Evolutionary conservation across 2,113 vertebrate species (phyloP), one percentile per base, ranked within the genome.

Genomic region (Phodopus roborovskii): DNA sequence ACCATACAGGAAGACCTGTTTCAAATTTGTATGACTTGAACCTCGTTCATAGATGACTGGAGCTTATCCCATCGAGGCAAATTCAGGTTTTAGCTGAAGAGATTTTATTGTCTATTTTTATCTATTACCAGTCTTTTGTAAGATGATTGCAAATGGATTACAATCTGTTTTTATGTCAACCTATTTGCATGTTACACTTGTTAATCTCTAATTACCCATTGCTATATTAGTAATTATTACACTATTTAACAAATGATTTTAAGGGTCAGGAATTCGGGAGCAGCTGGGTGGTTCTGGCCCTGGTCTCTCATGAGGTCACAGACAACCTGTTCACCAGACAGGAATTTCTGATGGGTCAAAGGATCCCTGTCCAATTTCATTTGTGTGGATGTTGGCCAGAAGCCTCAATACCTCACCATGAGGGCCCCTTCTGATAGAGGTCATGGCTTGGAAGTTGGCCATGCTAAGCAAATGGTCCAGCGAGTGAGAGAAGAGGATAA

Each of bases 61-160:
- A 42, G 48, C 19, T 83, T 2, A 24, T 90, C 36, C 50, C 39
- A 24, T 4, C 90, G n/a, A 92, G 33, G 11, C 5, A 13, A 0
- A 45, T 75, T 93, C 74, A 75, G 20, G n/a, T 50, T 87, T 73
- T 45, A 53, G 50, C 28, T 77, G 68, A 88, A 81, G 88, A 94
- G 53, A 75, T 85, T 90, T 94, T 86, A 53, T 81, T 93, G 11
- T 92, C 28, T 97, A 62, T 16, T 48, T 94, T 84, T 94, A 42
- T 50, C 53, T 90, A 71, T 74, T 62, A 48, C 73, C 73, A 66
- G 62, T 97, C 22, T 89, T 97, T 94, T 84, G 30, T 79, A 66
- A 36, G 93, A 16, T 87, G 88, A 92, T 39, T 77, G 7, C 64
- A 90, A 53, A 87, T 88, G 62, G 50, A 88, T 92, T 58, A 15